Evolutionary conservation across 1,140 invertebrate species (phyloP), one percentile per base, ranked within the genome.

Genomic region (Ptiloglossa arizonensis): DNA sequence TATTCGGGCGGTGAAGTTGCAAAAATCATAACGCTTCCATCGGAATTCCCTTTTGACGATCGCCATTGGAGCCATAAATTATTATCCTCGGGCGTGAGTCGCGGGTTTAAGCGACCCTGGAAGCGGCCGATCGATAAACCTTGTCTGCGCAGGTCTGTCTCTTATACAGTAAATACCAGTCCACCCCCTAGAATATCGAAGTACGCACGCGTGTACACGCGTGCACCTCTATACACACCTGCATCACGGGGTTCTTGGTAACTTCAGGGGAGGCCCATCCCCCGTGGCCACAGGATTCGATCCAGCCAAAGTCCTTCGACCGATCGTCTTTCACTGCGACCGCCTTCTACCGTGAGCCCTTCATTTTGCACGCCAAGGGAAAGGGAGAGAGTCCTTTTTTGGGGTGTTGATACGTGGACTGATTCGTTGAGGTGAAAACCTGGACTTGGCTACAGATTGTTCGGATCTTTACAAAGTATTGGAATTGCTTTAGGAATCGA

Each of bases 1-100:
- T n/a, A 17, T n/a, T n/a, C 48, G 19, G 1, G 5, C n/a, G 11
- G 11, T 19, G 22, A 22, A 66, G 13, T 15, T 8, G 24, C n/a
- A 22, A n/a, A 64, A 79, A 62, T 83, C 64, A 68, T 71, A 63
- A 64, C 59, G 82, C 50, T 84, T 69, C 60, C 62, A 81, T 81
- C 64, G 70, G 59, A 85, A 80, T 84, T 80, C 71, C 76, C 48
- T 75, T 84, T 63, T 44, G 72, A 57, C 38, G 67, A 78, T 83
- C 82, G 82, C 81, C 71, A 83, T 84, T 83, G 68, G 56, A 84
- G 56, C 70, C 74, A 85, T 85, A 82, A 85, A 85, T 85, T 85
- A 86, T 86, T 86, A 86, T 86, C 59, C 71, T 86, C 85, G 85
- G 85, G 81, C 85, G 81, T 84, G 85, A 86, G 82, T 86, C 75